Conservation (phyloP, 2,888 invertebrate genomes). For the Sympetrum striolatum region DNA sequence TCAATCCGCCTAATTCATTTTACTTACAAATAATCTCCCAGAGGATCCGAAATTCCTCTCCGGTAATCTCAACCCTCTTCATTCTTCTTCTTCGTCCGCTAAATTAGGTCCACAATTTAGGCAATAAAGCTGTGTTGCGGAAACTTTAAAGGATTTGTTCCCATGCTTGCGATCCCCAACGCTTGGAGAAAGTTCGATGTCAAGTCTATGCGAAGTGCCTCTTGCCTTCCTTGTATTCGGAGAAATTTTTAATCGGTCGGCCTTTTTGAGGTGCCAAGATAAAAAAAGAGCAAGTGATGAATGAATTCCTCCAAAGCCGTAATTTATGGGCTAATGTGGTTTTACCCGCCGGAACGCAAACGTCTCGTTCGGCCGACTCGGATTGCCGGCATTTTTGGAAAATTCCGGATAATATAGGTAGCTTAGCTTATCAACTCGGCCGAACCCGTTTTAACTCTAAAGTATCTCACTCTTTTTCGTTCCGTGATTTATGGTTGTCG, state of each 20-base stretch:
- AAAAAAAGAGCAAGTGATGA: neutral
- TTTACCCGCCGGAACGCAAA: neutral
- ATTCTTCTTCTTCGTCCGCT: neutral
- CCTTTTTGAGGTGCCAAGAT: neutral
- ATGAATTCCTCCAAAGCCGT: neutral
- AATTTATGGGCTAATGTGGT: neutral
- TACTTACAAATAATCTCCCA: neutral
- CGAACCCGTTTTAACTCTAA: neutral
- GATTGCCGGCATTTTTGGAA: neutral
- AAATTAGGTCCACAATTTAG: too few relatives aligned
- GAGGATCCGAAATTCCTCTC: neutral
- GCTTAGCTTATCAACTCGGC: neutral
- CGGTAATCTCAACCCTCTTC: neutral
- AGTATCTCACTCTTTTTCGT: neutral
- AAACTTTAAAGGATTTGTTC: too few relatives aligned
- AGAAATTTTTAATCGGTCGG: neutral
- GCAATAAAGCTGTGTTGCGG: too few relatives aligned
- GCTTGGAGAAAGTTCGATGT: too few relatives aligned
- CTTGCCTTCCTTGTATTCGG: neutral
- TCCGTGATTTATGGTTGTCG: neutral
- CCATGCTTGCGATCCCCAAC: too few relatives aligned
- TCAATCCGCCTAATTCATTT: neutral
- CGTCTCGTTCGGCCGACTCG: neutral
- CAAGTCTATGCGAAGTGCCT: neutral
- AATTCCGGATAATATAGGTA: neutral